Evolutionary conservation across 30 jellyfish, hydroid and myxozoan species (phyloP).

Genomic region (Morbakka virulenta): DNA sequence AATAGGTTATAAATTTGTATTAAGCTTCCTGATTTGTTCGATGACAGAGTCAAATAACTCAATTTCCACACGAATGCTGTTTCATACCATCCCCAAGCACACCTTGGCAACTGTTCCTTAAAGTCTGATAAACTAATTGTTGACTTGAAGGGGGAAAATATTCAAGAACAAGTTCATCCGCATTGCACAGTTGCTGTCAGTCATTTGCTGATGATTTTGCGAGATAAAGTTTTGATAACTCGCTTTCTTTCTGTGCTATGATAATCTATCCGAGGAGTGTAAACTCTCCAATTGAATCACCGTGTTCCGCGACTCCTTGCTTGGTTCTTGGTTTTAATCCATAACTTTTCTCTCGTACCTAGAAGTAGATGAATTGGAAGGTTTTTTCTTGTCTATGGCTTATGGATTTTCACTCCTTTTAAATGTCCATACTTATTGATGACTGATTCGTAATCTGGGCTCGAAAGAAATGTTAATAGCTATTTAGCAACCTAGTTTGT

Average conservation of each 20-base stretch:
- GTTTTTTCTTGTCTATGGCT: conserved; percentile 15
- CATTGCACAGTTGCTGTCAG: conserved; percentile 21
- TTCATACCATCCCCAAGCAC: conserved; percentile 51
- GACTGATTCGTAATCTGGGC: conserved; percentile 31
- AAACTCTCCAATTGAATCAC: conserved; percentile 59
- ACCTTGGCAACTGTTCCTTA: conserved; percentile 47
- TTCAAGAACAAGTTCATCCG: conserved; percentile 54
- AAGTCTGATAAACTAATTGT: conserved; percentile 51
- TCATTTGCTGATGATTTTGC: conserved; percentile 9
- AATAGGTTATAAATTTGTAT: conserved; percentile 5
- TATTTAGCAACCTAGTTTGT: conserved; percentile 29
- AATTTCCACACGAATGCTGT: conserved; percentile 2
- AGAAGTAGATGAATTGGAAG: conserved; percentile 54
- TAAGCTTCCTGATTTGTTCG: conserved; percentile 13
- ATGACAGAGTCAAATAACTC: background rate
- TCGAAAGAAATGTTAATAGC: conserved; percentile 21
- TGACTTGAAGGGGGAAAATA: conserved; percentile 41
- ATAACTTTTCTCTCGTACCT: conserved; percentile 36
- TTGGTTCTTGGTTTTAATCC: conserved; percentile 13
- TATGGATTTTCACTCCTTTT: conserved; percentile 32
- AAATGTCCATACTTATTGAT: conserved; percentile 35
- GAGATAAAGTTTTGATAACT: background rate
- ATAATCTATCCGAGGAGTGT: background rate
- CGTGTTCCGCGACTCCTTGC: conserved; percentile 47
- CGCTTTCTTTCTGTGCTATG: background rate